Evolutionary conservation across 2,113 vertebrate species (phyloP).

Genomic region (Phocoena sinus): DNA sequence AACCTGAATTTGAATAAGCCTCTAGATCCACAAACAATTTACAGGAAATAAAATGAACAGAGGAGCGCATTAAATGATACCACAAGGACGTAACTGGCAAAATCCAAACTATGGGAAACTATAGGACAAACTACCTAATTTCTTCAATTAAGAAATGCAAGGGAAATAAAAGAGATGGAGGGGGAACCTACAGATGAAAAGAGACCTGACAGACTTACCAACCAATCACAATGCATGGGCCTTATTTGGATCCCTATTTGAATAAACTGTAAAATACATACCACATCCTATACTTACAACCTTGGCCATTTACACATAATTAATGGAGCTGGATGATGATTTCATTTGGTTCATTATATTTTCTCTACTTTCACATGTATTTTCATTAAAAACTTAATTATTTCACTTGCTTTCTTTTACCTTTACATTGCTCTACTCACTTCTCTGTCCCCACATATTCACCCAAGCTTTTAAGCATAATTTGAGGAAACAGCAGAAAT

Average conservation of each 20-base stretch:
- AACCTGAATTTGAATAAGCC: not conserved
- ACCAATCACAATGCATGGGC: not conserved
- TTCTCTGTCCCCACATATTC: not conserved
- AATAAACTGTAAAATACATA: slow-evolving; percentile 5
- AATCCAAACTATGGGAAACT: not conserved
- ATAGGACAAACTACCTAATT: not conserved
- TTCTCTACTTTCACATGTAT: not conserved
- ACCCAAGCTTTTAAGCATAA: not conserved
- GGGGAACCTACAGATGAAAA: not conserved
- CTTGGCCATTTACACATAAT: not conserved
- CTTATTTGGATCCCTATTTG: not conserved
- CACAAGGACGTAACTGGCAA: not conserved
- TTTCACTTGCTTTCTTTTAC: not conserved
- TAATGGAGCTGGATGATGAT: not conserved
- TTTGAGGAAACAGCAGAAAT: not conserved
- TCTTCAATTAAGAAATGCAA: not conserved
- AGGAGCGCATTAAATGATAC: not conserved
- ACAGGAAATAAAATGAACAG: not conserved
- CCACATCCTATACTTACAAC: not conserved
- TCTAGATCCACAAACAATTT: not conserved
- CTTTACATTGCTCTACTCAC: not conserved
- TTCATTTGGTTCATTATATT: not conserved
- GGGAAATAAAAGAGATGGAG: not conserved
- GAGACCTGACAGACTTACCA: not conserved
- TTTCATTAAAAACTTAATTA: slow-evolving; percentile 1